Evolutionary conservation across 2,797 vertebrate species (phyloP).

Genomic region (Rallus crepitans): DNA sequence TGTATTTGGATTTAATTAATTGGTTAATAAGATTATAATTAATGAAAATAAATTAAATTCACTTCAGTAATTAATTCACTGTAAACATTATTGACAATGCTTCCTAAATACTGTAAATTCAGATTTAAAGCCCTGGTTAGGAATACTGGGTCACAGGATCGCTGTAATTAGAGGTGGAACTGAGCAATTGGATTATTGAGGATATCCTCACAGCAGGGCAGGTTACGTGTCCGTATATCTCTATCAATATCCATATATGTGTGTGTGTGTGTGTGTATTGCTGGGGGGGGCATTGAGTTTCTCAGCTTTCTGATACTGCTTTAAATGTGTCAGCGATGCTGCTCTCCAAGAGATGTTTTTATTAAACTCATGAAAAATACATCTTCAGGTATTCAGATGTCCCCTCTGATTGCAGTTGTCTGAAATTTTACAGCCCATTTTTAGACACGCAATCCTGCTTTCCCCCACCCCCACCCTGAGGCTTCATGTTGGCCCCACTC

Average conservation of each 20-base stretch:
- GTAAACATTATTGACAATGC: conserved; percentile 72
- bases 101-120: conserved; percentile 64
- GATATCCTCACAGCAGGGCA: not conserved
- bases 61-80: conserved; percentile 76
- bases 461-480: not conserved
- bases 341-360: not conserved
- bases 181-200: not conserved
- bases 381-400: not conserved
- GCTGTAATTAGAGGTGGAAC: not conserved
- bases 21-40: conserved; percentile 80
- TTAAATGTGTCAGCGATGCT: not conserved
- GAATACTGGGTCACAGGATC: not conserved
- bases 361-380: not conserved
- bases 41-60: conserved; percentile 82
- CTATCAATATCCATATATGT: fast-evolving
- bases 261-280: not conserved
- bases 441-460: not conserved
- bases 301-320: not conserved
- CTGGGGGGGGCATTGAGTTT: not conserved
- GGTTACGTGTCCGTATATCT: not conserved
- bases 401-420: not conserved
- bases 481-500: not conserved
- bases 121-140: not conserved
- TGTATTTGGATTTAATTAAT: conserved; percentile 75
- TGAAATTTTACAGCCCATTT: not conserved